These are phyloP conservation scores for Pempheris klunzingeri DNA, from an alignment of 2,797 vertebrate species.

Conservation along the genomic window DNA sequence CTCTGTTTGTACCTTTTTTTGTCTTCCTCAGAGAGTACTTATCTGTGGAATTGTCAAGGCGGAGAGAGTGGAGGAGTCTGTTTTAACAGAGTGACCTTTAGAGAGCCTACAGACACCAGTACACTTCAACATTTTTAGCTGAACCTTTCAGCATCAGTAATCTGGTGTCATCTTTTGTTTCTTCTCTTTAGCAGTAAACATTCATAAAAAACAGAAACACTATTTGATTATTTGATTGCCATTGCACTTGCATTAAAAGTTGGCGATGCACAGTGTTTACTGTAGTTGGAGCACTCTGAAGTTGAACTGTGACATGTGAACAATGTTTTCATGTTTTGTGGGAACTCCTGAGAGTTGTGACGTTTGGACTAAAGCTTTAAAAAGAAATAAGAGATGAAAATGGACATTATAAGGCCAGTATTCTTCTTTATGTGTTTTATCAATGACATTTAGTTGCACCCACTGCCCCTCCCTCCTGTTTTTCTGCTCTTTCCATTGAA, in stretches of 20 bases:
- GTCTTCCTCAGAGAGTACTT: constrained; percentile 45
- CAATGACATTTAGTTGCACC: constrained; percentile 68
- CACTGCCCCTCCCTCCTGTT: constrained; percentile 37
- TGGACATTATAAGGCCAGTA: background rate
- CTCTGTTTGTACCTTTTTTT: constrained; percentile 43
- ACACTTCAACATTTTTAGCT: constrained; percentile 34
- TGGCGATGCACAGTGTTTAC: constrained; percentile 14
- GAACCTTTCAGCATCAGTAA: background rate
- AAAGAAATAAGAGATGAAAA: constrained; percentile 38
- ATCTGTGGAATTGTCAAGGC: constrained; percentile 24
- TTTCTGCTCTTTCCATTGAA: constrained; percentile 60
- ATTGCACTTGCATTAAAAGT: constrained; percentile 5
- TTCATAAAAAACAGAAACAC: constrained; percentile 10
- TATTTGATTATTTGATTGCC: constrained; percentile 23
- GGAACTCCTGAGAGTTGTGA: constrained; percentile 30
- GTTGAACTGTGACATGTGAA: constrained; percentile 29
- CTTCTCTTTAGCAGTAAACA: background rate
- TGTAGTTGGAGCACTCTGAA: constrained; percentile 12
- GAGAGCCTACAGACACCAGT: constrained; percentile 15
- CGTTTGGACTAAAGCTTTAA: constrained; percentile 7
- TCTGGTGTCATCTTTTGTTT: background rate
- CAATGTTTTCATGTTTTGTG: constrained; percentile 51
- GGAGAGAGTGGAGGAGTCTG: constrained; percentile 21
- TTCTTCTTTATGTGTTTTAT: constrained; percentile 69
- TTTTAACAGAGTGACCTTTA: constrained; percentile 46